Conservation (phyloP, 1,140 invertebrate species). For the Ceratosolen fusciceps region DNA sequence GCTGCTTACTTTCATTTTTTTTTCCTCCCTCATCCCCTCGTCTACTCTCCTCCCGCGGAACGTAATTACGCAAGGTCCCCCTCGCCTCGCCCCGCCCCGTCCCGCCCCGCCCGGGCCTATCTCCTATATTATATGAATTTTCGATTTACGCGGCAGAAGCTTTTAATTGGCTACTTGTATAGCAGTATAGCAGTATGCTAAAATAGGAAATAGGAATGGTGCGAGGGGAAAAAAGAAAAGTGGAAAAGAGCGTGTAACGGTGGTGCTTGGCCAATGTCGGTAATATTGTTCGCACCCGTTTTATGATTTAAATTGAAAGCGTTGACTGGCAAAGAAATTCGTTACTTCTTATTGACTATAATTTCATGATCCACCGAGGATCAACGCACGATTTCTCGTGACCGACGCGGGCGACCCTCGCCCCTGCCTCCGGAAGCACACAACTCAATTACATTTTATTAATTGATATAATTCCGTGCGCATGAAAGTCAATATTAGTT, state of each 20-base stretch:
- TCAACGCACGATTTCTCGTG: neutral
- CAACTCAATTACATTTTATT: conserved; percentile 41
- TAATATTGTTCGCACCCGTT: neutral
- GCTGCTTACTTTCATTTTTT: neutral
- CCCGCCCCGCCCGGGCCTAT: too few relatives aligned
- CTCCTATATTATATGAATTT: neutral
- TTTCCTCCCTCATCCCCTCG: too few relatives aligned
- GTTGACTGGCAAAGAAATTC: neutral
- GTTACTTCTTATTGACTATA: neutral
- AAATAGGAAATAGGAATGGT: too few relatives aligned
- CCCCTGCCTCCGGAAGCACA: neutral
- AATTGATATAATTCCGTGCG: conserved; percentile 37
- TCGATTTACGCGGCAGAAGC: neutral
- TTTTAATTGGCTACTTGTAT: neutral
- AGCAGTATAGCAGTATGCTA: neutral
- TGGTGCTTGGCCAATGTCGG: neutral
- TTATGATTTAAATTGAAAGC: neutral
- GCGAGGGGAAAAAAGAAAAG: too few relatives aligned
- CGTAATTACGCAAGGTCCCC: neutral
- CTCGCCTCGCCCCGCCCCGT: too few relatives aligned
- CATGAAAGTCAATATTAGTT: conserved; percentile 46
- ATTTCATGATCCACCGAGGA: neutral
- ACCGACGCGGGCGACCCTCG: neutral
- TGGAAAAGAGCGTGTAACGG: neutral
- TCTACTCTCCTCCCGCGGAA: neutral